Conservation (phyloP, 2,888 invertebrate species). For the Alloplasta piceator region DNA sequence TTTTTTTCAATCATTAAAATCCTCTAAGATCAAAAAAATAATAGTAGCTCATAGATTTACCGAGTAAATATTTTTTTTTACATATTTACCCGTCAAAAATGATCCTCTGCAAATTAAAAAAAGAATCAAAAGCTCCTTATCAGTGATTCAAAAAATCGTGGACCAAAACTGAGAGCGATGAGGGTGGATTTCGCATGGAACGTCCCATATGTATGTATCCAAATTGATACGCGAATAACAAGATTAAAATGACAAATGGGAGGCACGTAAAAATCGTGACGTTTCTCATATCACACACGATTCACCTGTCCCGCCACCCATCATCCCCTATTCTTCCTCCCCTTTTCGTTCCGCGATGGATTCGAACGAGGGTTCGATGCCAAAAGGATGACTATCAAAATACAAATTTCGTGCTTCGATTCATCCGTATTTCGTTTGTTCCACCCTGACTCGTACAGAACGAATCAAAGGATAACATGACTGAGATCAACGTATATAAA, state of each 20-base stretch:
- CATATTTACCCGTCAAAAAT: no score
- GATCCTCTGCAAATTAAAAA: no score
- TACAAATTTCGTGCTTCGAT: slow-evolving; percentile 69
- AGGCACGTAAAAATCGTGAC: slow-evolving; percentile 22
- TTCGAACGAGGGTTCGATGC: slow-evolving; percentile 3
- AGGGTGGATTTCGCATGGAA: not conserved
- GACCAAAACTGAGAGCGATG: no score
- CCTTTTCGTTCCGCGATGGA: not conserved
- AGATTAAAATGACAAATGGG: slow-evolving; percentile 33
- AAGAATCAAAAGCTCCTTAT: no score
- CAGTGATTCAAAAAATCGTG: no score
- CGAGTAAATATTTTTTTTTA: no score
- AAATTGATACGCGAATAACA: slow-evolving; percentile 1
- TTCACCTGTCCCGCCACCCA: slow-evolving; percentile 38
- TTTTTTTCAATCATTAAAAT: not conserved
- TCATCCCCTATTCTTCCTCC: slow-evolving; percentile 8
- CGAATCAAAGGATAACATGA: not conserved
- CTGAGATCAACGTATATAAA: not conserved
- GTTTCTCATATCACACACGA: slow-evolving; percentile 63
- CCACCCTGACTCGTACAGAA: slow-evolving; percentile 33
- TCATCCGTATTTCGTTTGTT: slow-evolving; percentile 68
- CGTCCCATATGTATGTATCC: not conserved
- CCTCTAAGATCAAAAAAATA: not conserved
- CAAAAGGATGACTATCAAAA: slow-evolving; percentile 64
- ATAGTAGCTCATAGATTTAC: no score